Evolutionary conservation across 2,888 invertebrate species (phyloP).

Genomic region (Choreutis nemorana): DNA sequence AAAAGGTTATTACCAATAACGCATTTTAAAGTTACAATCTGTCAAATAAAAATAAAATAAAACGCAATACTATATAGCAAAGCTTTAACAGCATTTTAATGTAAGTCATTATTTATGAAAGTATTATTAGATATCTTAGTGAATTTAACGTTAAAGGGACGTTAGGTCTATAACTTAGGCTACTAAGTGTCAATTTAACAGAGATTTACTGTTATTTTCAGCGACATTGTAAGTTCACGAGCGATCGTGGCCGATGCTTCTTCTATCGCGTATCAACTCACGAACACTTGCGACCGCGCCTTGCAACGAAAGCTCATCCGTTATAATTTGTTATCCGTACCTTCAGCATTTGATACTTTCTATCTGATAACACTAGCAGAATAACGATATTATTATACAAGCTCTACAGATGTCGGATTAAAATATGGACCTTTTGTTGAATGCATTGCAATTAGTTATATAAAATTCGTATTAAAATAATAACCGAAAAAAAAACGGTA

Average conservation of each 20-base stretch:
- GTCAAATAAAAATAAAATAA: constrained; percentile 51
- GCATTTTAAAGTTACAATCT: constrained; percentile 42
- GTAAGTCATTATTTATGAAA: too few species aligned
- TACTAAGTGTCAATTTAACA: constrained; percentile 23
- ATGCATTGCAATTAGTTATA: constrained; percentile 7
- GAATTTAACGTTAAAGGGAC: too few species aligned
- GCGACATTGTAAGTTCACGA: constrained; percentile 32
- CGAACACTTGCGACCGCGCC: constrained; percentile 29
- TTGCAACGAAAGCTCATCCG: constrained; percentile 18
- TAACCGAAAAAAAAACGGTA: constrained; percentile 16
- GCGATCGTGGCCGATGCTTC: constrained; percentile 45
- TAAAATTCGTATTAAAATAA: constrained; percentile 23
- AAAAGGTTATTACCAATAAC: constrained; percentile 41
- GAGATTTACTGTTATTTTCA: constrained; percentile 30
- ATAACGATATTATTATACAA: constrained; percentile 31
- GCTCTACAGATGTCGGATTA: constrained; percentile 28
- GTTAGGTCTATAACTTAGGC: too few species aligned
- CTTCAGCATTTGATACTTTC: constrained; percentile 37
- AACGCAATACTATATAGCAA: too few species aligned
- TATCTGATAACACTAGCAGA: constrained; percentile 40
- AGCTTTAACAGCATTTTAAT: too few species aligned
- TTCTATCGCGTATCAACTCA: constrained; percentile 48
- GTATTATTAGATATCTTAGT: too few species aligned
- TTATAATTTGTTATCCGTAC: constrained; percentile 27
- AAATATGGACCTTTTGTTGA: constrained; percentile 19